Evolutionary conservation across 2,888 invertebrate species (phyloP).

Genomic region (Isotomurus palustris): DNA sequence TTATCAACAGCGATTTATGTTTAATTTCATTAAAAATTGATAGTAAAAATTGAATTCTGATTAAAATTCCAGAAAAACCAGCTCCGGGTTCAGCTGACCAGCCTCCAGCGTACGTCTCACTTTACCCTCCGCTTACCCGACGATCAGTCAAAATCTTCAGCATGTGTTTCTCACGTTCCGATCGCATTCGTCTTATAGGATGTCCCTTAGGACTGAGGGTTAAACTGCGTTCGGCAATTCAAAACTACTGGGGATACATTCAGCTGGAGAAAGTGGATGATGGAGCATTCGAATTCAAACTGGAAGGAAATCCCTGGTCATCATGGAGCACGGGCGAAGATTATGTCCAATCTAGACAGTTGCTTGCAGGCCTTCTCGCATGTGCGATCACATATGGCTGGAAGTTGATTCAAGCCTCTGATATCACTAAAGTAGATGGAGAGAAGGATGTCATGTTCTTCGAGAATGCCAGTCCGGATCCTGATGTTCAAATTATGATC

Average conservation of each 20-base stretch:
- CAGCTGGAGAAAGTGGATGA: constrained; percentile 15
- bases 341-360: constrained; percentile 8
- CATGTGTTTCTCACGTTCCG: constrained; percentile 13
- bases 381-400: constrained; percentile 32
- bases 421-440: constrained; percentile 24
- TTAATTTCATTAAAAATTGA: too few relatives aligned
- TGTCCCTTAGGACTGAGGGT: constrained; percentile 2
- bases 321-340: neutral
- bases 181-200: constrained; percentile 19
- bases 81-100: too few relatives aligned
- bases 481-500: constrained; percentile 18
- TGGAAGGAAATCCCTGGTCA: constrained; percentile 5
- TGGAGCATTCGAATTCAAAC: constrained; percentile 19
- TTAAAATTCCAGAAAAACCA: too few relatives aligned
- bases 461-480: constrained; percentile 23
- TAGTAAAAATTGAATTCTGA: too few relatives aligned
- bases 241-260: constrained; percentile 11
- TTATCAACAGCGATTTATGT: too few relatives aligned
- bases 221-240: constrained; percentile 2
- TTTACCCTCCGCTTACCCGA: too few relatives aligned
- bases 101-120: too few relatives aligned
- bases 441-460: constrained; percentile 37
- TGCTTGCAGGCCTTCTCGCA: constrained; percentile 18
- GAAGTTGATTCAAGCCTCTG: constrained; percentile 29
- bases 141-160: too few relatives aligned